phyloP scores from a whole-genome alignment of 1,140 invertebrate species.

The Drosophila tropicalis region DNA sequence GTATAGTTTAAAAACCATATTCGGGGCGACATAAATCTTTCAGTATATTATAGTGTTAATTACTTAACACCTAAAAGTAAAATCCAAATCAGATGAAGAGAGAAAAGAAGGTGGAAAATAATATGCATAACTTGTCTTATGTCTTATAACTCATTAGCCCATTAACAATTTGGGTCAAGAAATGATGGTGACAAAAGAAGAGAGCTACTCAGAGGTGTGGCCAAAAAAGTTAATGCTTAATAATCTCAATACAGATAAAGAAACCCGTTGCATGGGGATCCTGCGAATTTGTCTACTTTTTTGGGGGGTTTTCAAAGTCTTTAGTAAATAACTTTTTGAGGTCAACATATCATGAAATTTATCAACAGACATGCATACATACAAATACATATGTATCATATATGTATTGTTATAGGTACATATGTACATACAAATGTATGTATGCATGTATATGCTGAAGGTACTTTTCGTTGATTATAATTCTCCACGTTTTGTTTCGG shows the following conservation, averaged over 20 bases:
- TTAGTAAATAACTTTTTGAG: too few relatives aligned
- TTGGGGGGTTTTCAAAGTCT: too few relatives aligned
- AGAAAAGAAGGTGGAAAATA: neutral
- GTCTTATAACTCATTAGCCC: constrained; percentile 52
- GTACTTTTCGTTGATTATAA: constrained; percentile 61
- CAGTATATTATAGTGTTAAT: neutral
- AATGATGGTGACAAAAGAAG: constrained; percentile 1
- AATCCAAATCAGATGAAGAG: neutral
- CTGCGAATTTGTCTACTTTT: too few relatives aligned
- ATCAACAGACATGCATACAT: too few relatives aligned
- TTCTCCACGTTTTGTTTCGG: constrained; percentile 5
- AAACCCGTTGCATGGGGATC: too few relatives aligned
- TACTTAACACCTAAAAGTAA: neutral
- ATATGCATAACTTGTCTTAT: neutral
- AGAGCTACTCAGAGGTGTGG: constrained; percentile 12
- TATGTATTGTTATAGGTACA: too few relatives aligned
- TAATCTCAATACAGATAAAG: too few relatives aligned
- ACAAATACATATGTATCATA: too few relatives aligned
- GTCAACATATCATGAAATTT: too few relatives aligned
- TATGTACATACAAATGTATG: too few relatives aligned
- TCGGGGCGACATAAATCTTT: neutral
- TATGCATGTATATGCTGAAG: neutral
- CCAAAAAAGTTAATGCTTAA: neutral
- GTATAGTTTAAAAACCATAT: neutral
- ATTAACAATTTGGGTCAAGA: constrained; percentile 66